Evolutionary conservation across 2,113 vertebrate genomes (phyloP).

Genomic region (Periophthalmus modestus): DNA sequence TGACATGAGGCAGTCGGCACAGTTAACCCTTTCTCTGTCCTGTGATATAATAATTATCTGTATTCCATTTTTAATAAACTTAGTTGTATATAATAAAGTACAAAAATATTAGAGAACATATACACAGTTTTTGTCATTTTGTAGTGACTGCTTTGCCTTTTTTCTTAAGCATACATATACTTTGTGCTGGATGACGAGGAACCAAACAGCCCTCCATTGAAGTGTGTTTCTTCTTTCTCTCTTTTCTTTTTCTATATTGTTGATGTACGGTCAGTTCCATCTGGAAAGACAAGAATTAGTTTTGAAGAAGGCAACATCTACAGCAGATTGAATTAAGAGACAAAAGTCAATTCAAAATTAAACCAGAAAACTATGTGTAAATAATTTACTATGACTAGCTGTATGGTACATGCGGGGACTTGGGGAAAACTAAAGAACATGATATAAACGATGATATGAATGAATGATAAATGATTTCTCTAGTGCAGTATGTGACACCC

Average conservation of each 20-base stretch:
- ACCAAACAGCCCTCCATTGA: conserved; percentile 70
- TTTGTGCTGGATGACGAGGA: conserved; percentile 77
- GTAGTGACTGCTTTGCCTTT: conserved; percentile 82
- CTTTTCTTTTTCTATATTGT: conserved; percentile 85
- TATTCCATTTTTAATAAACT: conserved; percentile 89
- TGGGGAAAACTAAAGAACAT: neutral
- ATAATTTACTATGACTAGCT: neutral
- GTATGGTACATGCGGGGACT: too few relatives aligned
- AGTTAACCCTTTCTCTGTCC: conserved; percentile 65
- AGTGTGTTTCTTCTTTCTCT: conserved; percentile 48
- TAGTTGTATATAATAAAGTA: conserved; percentile 90
- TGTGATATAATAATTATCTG: conserved; percentile 82
- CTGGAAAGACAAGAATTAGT: conserved; percentile 59
- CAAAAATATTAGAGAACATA: conserved; percentile 93
- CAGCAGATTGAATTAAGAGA: neutral
- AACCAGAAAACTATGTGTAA: too few relatives aligned
- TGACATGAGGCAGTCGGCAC: conserved; percentile 65
- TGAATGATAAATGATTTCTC: too few relatives aligned
- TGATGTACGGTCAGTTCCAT: conserved; percentile 93
- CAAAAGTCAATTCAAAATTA: neutral
- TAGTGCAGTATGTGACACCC: too few relatives aligned
- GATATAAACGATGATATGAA: neutral
- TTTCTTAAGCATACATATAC: conserved; percentile 71
- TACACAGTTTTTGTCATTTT: conserved; percentile 81
- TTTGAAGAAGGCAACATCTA: conserved; percentile 8